Evolutionary conservation across 2,113 vertebrate species (phyloP), one percentile per base, ranked within the genome.

Genomic region (Anarrhichthys ocellatus): DNA sequence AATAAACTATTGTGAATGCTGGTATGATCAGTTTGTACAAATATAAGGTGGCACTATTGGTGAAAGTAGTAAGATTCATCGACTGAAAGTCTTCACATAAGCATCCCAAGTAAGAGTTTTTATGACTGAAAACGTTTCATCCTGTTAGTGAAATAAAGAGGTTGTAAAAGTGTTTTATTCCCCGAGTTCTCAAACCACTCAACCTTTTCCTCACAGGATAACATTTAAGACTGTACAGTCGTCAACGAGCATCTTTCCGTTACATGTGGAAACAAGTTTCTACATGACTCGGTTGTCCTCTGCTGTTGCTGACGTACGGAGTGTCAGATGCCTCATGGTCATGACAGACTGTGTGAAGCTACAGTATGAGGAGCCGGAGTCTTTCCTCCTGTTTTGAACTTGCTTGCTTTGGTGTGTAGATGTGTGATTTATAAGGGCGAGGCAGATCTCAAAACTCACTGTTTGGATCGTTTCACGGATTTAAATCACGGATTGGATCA

Each of bases 101-200:
- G 34, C 46, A 58, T 75, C n/a, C 11, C 24, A 63, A 72, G 42
- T 76, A 56, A 80, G 62, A n/a, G 40, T 71, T 81, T 86, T 82
- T 80, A 81, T 64, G 38, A n/a, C 52, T 29, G 38, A 75, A 74
- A 80, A 34, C 48, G 61, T 78, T 11, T 59, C 27, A 65, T 70
- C 54, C 46, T 80, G 70, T 68, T 73, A 42, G 38, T 78, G 58
- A 83, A 85, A 79, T 76, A 44, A 80, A 68, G 38, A 80, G 56
- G 36, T 34, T 81, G 58, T 83, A 69, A 82, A 86, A 54, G 59
- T 86, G 68, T 74, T 80, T 88, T 63, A 68, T 68, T 71, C 29
- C n/a, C 22, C 18, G 13, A 22, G 22, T 65, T 67, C 65, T 77
- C 38, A 44, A 81, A 73, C 50, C 58, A 56, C 7, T 82, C 75